Percentiles rank a stretch among this genome's conserved stretches.
phyloP scores from a whole-genome alignment of 2,888 invertebrate genomes.

The Caradrina kadenii region DNA sequence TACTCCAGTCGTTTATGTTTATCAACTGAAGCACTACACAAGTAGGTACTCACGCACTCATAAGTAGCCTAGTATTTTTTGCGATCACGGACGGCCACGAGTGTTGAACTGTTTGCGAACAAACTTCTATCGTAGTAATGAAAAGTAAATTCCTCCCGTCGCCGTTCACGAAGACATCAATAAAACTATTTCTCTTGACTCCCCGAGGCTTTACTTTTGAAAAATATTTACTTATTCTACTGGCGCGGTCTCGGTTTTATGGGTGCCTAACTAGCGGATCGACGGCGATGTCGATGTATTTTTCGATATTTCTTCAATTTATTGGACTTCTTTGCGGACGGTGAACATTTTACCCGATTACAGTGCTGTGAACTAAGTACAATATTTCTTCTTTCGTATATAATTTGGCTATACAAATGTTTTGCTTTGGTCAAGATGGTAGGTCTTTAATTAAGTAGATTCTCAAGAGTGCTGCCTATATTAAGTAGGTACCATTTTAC shows the following conservation, averaged over 20 bases:
- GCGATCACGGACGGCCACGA: conserved; percentile 63
- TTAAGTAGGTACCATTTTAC: conserved; percentile 10
- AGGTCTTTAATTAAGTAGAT: conserved; percentile 23
- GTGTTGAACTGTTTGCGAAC: conserved; percentile 83
- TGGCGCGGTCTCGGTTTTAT: conserved; percentile 64
- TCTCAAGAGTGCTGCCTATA: conserved; percentile 1
- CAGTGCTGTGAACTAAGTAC: conserved; percentile 37
- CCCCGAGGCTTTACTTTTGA: conserved; percentile 72
- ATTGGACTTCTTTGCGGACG: conserved; percentile 55
- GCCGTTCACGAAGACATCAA: conserved; percentile 80
- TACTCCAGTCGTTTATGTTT: conserved; percentile 49
- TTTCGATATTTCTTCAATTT: conserved; percentile 66
- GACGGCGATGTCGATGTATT: conserved; percentile 53
- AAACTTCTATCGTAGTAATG: conserved; percentile 87
- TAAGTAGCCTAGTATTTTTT: conserved; percentile 61
- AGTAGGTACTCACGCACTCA: conserved; percentile 21
- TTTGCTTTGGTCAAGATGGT: conserved; percentile 3
- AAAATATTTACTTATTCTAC: conserved; percentile 82
- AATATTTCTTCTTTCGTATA: conserved; percentile 36
- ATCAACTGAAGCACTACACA: conserved; percentile 51
- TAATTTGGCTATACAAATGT: conserved; percentile 23
- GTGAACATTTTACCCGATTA: conserved; percentile 57
- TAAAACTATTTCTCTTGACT: conserved; percentile 82
- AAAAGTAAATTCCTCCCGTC: conserved; percentile 84
- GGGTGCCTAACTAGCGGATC: conserved; percentile 64